Conservation (phyloP, 2,888 invertebrate genomes). For the Antitype chi region DNA sequence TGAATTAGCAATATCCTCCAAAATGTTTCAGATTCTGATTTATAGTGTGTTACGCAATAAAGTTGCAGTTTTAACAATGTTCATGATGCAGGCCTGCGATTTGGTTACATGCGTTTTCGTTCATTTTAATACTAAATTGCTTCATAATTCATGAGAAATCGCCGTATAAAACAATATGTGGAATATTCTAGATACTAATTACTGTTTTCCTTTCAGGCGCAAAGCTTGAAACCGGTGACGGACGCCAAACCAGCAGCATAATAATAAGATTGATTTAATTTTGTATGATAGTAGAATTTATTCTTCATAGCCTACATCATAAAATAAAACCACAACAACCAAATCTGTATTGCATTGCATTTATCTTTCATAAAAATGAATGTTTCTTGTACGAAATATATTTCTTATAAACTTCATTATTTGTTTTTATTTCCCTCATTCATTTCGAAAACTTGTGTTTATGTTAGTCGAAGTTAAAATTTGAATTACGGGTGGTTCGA, state of each 20-base stretch:
- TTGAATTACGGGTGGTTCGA: no score
- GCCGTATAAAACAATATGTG: no score
- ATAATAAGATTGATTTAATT: neutral
- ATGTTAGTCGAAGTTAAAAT: no score
- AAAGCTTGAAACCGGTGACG: rapidly evolving
- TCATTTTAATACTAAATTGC: neutral
- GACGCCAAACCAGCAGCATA: conserved; percentile 13
- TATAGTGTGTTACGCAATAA: no score
- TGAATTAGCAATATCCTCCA: no score
- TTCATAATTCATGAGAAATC: no score
- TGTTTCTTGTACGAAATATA: conserved; percentile 9
- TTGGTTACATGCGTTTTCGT: neutral
- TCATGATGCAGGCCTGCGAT: neutral
- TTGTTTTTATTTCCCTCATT: neutral
- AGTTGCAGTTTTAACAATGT: no score
- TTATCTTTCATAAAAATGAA: conserved; percentile 6
- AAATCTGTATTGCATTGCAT: conserved; percentile 2
- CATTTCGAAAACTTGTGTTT: no score
- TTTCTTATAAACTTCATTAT: neutral
- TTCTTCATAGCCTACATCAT: neutral
- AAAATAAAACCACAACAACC: neutral
- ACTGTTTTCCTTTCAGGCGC: conserved; percentile 7
- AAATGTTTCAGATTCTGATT: no score
- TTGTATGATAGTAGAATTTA: neutral
- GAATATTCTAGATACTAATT: conserved; percentile 1